Percentiles rank a stretch among this genome's conserved stretches.
Evolutionary conservation across 1,140 invertebrate genomes (phyloP).

Genomic region (Brachystomella parvula): DNA sequence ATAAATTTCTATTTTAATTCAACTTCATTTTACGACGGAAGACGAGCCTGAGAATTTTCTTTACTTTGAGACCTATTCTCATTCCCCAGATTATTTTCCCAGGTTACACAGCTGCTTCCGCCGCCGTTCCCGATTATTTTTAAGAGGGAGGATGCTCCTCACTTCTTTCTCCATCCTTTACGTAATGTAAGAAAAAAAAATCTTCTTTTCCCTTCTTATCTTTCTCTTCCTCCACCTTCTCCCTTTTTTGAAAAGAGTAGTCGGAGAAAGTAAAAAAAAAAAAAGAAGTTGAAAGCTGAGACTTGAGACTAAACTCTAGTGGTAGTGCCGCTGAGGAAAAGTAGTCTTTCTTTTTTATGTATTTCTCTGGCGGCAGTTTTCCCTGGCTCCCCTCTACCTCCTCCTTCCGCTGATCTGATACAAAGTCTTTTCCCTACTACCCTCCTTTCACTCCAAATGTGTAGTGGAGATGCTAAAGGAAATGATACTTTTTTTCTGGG

Average conservation of each 20-base stretch:
- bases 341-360: conserved; percentile 3
- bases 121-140: neutral
- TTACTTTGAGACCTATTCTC: conserved; percentile 10
- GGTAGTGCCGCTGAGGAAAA: no score
- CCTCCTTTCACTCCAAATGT: neutral
- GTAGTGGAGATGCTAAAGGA: neutral
- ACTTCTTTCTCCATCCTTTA: neutral
- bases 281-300: neutral
- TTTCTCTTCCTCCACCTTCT: conserved; percentile 4
- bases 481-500: conserved; percentile 24
- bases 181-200: neutral
- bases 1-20: no score
- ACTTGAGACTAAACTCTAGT: neutral
- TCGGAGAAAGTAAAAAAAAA: neutral
- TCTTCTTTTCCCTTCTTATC: conserved; percentile 3
- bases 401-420: neutral
- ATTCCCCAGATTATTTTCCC: conserved; percentile 1
- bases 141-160: neutral
- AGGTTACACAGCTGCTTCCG: conserved; percentile 6
- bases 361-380: neutral
- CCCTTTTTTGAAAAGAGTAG: neutral
- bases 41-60: conserved; percentile 20
- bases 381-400: no score
- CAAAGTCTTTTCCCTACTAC: neutral
- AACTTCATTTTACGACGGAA: no score